Conservation (phyloP, 1,140 invertebrate species). For the Conus ventricosus region DNA sequence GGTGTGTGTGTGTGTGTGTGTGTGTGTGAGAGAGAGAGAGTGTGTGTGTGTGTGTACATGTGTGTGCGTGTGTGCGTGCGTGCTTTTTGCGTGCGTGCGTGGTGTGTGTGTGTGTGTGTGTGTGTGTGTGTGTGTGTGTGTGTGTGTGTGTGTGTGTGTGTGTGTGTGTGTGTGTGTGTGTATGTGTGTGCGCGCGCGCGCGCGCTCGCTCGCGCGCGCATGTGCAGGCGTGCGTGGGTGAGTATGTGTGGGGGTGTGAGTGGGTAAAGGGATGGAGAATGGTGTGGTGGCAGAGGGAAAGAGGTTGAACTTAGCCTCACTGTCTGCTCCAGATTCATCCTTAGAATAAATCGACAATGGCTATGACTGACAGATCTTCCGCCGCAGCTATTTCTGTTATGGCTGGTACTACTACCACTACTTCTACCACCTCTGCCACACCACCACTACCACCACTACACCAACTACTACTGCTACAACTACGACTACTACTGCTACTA, state of each 20-base stretch:
- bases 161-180: not conserved
- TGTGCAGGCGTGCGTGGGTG: not conserved
- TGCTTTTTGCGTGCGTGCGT: too few relatives aligned
- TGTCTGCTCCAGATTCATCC: too few relatives aligned
- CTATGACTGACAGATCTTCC: too few relatives aligned
- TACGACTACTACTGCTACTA: too few relatives aligned
- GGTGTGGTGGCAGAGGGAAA: not conserved
- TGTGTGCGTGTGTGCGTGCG: not conserved
- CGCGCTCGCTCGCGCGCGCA: not conserved
- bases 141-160: too few relatives aligned
- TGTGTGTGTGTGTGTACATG: not conserved
- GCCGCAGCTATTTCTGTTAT: too few relatives aligned
- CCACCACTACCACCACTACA: too few relatives aligned
- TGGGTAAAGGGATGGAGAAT: not conserved
- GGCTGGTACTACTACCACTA: too few relatives aligned
- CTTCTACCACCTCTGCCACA: too few relatives aligned
- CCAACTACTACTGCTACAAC: too few relatives aligned
- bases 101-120: not conserved
- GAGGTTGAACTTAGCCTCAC: not conserved
- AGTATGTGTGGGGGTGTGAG: not conserved
- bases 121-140: not conserved
- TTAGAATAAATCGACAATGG: too few relatives aligned
- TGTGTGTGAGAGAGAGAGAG: too few relatives aligned
- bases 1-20: not conserved
- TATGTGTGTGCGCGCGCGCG: not conserved